Base-by-base conservation (phyloP, 2,797 vertebrate species). In the Labroides dimidiatus region DNA sequence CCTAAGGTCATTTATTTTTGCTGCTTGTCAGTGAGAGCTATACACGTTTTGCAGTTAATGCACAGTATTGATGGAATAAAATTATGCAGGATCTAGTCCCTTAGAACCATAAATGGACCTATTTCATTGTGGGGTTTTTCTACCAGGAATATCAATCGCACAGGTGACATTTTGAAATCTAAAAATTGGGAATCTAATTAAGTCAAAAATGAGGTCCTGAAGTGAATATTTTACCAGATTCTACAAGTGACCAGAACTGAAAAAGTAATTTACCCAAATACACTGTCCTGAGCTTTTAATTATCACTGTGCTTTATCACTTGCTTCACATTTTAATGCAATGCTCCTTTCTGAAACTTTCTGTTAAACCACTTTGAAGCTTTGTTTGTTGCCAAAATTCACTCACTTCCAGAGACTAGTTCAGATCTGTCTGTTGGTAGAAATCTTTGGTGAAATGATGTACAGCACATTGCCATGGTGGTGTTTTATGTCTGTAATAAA, bases 401-500 rank as follows among this genome's bases (percentile, higher is more conserved):
- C 69, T 78, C 69, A 33, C 69, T 66, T 69, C 58, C 67, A 64
- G 57, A 75, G 71, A 70, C 43, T 73, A 69, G 56, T 72, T 67
- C 72, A 88, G 69, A 82, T 49, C n/a, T 77, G 69, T 80, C 77
- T 4, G 47, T 88, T 62, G 60, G 72, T 58, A 73, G 52, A 77
- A 54, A 37, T 58, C 55, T 49, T 77, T 42, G 64, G 42, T 82
- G 63, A 69, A 64, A 63, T 67, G 27, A 79, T 75, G 69, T 80
- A 56, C 54, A 51, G 72, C 60, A 70, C 68, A 47, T 77, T 76
- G 56, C 60, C 50, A 75, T 87, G 69, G 64, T 78, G 57, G 61
- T 85, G 76, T 85, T 56, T 78, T 61, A 58, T 76, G 65, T 89
- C 61, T 87, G 61, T 78, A 89, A 89, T 89, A 88, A 90, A 90